A percentile compares a stretch with the other conserved stretches of the same genome.
phyloP scores from a whole-genome alignment of 2,888 invertebrate species.

The Philereme vetulata region DNA sequence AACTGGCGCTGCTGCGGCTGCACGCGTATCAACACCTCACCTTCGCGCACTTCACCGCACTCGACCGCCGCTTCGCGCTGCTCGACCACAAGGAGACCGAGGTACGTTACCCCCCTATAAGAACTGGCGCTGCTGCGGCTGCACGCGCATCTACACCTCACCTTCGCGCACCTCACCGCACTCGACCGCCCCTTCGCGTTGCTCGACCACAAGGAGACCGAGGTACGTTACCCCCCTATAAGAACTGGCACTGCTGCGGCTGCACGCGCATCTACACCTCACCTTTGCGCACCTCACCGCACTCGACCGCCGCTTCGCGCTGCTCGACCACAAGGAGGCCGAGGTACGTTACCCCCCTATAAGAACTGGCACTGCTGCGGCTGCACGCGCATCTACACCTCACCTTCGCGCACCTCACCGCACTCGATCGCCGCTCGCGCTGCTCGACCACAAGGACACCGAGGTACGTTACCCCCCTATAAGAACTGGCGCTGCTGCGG shows the following conservation, averaged over 20 bases:
- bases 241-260: constrained; percentile 95
- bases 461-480: constrained; percentile 75
- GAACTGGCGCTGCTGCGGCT: constrained; percentile 96
- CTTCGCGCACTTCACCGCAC: constrained; percentile 96
- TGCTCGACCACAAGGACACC: constrained; percentile 97
- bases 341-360: constrained; percentile 98
- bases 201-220: constrained; percentile 97
- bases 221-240: constrained; percentile 63
- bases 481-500: constrained; percentile 94
- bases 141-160: constrained; percentile 98
- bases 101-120: constrained; percentile 98
- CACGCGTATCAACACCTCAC: constrained; percentile 98
- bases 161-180: constrained; percentile 97
- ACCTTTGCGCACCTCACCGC: constrained; percentile 98
- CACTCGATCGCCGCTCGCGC: constrained; percentile 91
- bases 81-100: constrained; percentile 96
- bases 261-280: constrained; percentile 98
- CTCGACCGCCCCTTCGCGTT: constrained; percentile 93
- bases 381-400: constrained; percentile 98
- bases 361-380: constrained; percentile 96
- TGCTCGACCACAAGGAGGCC: constrained; percentile 98
- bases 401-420: constrained; percentile 98
- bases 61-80: constrained; percentile 72
- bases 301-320: constrained; percentile 61
- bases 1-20: constrained; percentile 95